Evolutionary conservation across 92 coral and sea anemone genomes (phyloP), one percentile per base, ranked within the genome.

Genomic region (Isaurus tuberculatus): DNA sequence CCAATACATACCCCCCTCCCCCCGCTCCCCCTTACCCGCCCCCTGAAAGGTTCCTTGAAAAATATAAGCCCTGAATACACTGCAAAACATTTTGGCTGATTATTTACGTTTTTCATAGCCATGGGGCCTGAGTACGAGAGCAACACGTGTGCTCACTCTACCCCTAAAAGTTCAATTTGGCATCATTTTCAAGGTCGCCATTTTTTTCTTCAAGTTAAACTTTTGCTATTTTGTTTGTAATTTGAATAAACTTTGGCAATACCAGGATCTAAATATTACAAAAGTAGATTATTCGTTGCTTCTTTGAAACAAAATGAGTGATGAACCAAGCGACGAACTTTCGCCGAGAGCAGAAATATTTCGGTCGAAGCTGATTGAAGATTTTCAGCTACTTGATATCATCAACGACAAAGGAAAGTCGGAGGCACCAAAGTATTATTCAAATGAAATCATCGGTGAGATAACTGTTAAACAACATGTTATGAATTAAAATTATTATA

Each of bases 271-370:
- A 4, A 29, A 31, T 16, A 15, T 16, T 16, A 19, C 16, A 26
- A 55, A 60, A 60, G 4, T 75, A 19, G 30, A 34, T 2, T 4
- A 28, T 30, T 2, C 16, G 4, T 26, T 25, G 11, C 11, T 25
- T 4, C 16, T 19, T 22, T 49, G 15, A 46, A 72, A 19, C 66
- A 53, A 25, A 17, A 94, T 94, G 99, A 87, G 87, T 79, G 96
- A 92, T 53, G 98, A 96, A 63, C 61, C 87, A 7, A 63, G 79
- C 5, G 99, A 96, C 36, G 99, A 96, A 79, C 85, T 96, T 46
- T 94, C 99, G 33, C 97, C 92, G 42, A 87, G 98, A 78, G 99
- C 94, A 33, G 99, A 96, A 81, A 94, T 96, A 68, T 96, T 96
- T 77, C 95, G 99, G 73, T 96, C 99, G 31, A 96, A 96, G 43